These are phyloP conservation scores for Chrysopa pallens DNA, from an alignment of 1,140 invertebrate genomes.

Conservation along the genomic window DNA sequence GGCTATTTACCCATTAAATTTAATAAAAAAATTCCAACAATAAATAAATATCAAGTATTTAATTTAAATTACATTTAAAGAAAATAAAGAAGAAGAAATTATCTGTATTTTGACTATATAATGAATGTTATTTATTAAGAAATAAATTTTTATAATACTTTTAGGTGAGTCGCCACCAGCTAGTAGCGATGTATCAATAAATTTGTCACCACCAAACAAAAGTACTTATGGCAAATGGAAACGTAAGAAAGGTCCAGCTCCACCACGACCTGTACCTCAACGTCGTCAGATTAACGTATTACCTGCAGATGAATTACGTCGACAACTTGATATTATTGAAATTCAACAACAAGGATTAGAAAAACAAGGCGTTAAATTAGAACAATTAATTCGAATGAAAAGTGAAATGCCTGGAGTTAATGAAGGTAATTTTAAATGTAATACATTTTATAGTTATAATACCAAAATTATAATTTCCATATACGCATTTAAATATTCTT, in stretches of 20 bases:
- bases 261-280: conserved; percentile 51
- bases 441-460: not conserved
- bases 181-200: conserved; percentile 7
- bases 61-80: no score
- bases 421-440: conserved; percentile 11
- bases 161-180: not conserved
- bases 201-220: conserved; percentile 26
- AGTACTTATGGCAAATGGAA: conserved; percentile 50
- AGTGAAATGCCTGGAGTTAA: conserved; percentile 36
- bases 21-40: no score
- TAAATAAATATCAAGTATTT: no score
- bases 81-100: no score
- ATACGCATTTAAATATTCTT: not conserved
- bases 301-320: conserved; percentile 48
- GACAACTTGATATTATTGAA: conserved; percentile 63
- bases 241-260: conserved; percentile 61
- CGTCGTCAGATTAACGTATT: conserved; percentile 47
- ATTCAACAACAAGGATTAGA: conserved; percentile 78
- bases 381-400: conserved; percentile 66
- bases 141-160: no score
- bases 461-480: no score
- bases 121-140: no score
- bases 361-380: conserved; percentile 69
- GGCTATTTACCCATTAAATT: no score
- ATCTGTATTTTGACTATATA: no score